These are phyloP conservation scores for Electrona antarctica DNA, from an alignment of 2,113 vertebrate genomes.

Conservation along the genomic window DNA sequence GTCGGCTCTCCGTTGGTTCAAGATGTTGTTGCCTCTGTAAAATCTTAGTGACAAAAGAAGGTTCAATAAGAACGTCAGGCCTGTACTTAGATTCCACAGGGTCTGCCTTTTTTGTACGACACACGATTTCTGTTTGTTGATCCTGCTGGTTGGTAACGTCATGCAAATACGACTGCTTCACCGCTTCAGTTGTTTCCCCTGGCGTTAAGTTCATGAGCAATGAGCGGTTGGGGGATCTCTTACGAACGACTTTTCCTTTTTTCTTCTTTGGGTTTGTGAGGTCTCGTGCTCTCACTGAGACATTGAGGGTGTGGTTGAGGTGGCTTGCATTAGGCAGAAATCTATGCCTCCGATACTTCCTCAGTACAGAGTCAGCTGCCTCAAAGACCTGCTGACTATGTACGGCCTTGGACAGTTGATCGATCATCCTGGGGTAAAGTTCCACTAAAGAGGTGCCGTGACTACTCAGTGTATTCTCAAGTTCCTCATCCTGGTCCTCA, in stretches of 20 bases:
- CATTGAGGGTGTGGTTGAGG: slow-evolving; percentile 19
- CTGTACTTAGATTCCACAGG: background rate
- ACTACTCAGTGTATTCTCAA: slow-evolving; percentile 69
- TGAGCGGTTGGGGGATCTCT: background rate
- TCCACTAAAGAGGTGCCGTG: slow-evolving; percentile 60
- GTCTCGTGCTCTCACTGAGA: background rate
- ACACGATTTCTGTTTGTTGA: slow-evolving; percentile 14
- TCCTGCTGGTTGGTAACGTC: background rate
- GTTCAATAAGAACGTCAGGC: slow-evolving; percentile 47
- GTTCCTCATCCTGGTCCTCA: slow-evolving; percentile 65
- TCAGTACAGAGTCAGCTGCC: slow-evolving; percentile 58
- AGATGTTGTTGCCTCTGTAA: background rate
- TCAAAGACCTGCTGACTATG: slow-evolving; percentile 48
- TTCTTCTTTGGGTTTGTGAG: background rate
- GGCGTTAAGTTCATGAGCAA: background rate
- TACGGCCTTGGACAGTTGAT: slow-evolving; percentile 58
- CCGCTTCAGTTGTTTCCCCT: too few relatives aligned
- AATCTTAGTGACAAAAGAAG: slow-evolving; percentile 11
- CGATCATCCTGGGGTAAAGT: slow-evolving; percentile 75
- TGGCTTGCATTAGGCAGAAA: slow-evolving; percentile 31
- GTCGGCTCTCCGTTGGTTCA: background rate
- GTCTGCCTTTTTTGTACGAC: slow-evolving; percentile 13
- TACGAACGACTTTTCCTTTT: background rate
- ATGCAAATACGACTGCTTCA: background rate
- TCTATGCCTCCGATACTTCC: slow-evolving; percentile 67